Evolutionary conservation across 2,797 vertebrate genomes (phyloP).

Genomic region (Darevskia mixta): DNA sequence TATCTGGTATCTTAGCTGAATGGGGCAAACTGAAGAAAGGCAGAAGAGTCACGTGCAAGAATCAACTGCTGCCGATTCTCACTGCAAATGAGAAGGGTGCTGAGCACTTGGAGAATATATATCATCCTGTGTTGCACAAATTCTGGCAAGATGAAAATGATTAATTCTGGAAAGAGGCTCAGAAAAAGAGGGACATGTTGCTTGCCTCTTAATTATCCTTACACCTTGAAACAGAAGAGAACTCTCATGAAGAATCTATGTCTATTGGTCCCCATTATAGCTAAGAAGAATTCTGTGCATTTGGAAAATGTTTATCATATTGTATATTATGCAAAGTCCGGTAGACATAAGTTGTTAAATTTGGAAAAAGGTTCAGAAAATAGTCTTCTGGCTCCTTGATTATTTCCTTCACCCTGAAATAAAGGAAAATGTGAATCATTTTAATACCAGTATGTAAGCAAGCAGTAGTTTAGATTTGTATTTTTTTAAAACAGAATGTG

Average conservation of each 20-base stretch:
- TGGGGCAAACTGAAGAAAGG: background rate
- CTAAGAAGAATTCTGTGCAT: conserved; percentile 19
- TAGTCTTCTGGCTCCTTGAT: conserved; percentile 68
- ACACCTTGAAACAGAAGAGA: conserved; percentile 72
- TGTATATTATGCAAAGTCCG: conserved; percentile 53
- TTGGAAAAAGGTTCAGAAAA: conserved; percentile 74
- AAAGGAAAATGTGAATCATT: conserved; percentile 45
- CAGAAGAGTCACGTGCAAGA: background rate
- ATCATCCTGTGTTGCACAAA: conserved; percentile 45
- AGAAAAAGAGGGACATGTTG: conserved; percentile 68
- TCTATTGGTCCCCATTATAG: background rate
- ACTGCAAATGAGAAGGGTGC: conserved; percentile 10
- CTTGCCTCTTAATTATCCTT: conserved; percentile 48
- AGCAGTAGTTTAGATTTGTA: background rate
- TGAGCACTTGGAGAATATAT: conserved; percentile 47
- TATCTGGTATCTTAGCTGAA: background rate
- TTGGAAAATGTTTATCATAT: conserved; percentile 43
- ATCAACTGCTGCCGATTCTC: background rate
- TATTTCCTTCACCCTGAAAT: conserved; percentile 69
- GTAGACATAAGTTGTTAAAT: conserved; percentile 73
- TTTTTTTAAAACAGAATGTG: no score
- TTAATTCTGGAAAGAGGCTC: conserved; percentile 68
- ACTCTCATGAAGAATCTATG: background rate
- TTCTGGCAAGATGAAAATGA: conserved; percentile 66
- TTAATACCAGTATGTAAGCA: background rate